These are phyloP conservation scores for Cichlasoma orientale DNA, from an alignment of 2,797 vertebrate species.

Conservation along the genomic window DNA sequence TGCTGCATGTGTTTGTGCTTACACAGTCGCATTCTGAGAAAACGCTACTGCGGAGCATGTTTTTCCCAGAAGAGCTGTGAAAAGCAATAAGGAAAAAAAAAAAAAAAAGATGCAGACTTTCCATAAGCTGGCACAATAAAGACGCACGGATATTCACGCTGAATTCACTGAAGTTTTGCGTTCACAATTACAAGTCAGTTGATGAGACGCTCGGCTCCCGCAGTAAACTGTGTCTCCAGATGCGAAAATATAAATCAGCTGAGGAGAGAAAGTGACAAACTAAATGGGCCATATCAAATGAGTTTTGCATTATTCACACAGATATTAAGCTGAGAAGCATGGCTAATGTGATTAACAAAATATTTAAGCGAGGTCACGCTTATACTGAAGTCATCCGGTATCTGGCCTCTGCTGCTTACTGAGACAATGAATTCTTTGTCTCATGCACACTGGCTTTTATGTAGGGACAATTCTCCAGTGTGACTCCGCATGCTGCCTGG, in stretches of 20 bases:
- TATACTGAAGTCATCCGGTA: conserved; percentile 29
- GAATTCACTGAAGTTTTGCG: background rate
- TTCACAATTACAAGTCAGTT: background rate
- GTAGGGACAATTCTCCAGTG: background rate
- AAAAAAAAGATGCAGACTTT: background rate
- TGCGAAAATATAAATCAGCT: background rate
- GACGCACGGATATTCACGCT: background rate
- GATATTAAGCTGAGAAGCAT: conserved; percentile 36
- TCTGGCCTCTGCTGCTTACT: conserved; percentile 10
- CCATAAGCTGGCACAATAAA: background rate
- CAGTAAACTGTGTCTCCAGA: background rate
- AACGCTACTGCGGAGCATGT: background rate
- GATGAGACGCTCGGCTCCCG: background rate
- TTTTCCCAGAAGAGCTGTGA: background rate
- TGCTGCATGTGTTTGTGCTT: background rate
- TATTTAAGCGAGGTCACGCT: conserved; percentile 32
- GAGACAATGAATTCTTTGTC: conserved; percentile 39
- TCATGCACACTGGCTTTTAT: conserved; percentile 4
- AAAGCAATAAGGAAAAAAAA: background rate
- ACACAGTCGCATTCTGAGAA: background rate
- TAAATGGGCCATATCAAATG: conserved; percentile 11
- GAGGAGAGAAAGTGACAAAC: conserved; percentile 9
- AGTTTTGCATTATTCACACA: conserved; percentile 29
- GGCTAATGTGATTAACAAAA: conserved; percentile 42
- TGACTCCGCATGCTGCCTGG: background rate